Percentiles rank a stretch among this genome's conserved stretches.
Evolutionary conservation across 2,888 invertebrate species (phyloP).

Genomic region (Mythimna ferrago): DNA sequence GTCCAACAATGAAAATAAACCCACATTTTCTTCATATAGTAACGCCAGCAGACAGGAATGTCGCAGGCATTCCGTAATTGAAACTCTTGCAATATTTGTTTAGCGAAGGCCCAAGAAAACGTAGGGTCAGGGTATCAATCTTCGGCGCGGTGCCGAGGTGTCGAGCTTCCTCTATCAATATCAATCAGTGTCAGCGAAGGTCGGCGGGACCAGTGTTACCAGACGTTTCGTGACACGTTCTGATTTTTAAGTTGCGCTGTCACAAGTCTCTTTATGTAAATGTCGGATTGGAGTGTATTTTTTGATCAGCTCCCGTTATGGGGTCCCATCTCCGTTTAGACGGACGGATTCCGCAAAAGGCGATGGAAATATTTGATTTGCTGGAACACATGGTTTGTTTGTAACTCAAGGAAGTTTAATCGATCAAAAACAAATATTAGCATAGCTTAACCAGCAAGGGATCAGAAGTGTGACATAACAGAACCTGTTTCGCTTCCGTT

Average conservation of each 20-base stretch:
- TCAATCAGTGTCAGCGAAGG: constrained; percentile 79
- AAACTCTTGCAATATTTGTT: constrained; percentile 58
- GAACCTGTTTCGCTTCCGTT: constrained; percentile 51
- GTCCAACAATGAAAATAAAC: constrained; percentile 34
- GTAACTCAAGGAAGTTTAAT: background rate
- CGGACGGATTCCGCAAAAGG: background rate
- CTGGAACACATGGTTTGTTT: background rate
- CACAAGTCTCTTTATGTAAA: constrained; percentile 45
- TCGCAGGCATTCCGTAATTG: constrained; percentile 55
- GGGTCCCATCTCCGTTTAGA: background rate
- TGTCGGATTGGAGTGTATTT: constrained; percentile 23
- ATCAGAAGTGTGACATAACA: constrained; percentile 32
- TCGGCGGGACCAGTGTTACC: constrained; percentile 53
- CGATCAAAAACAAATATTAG: constrained; percentile 15
- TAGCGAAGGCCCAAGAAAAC: constrained; percentile 49
- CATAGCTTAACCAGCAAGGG: constrained; percentile 13
- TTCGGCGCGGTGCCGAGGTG: constrained; percentile 64
- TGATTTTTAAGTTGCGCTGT: constrained; percentile 44
- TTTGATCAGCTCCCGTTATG: background rate
- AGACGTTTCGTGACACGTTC: constrained; percentile 53
- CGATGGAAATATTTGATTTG: background rate
- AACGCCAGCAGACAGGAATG: constrained; percentile 26
- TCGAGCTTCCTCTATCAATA: constrained; percentile 79
- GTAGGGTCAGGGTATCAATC: constrained; percentile 69
- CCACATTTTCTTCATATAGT: constrained; percentile 30